Percentiles rank a stretch among this genome's conserved stretches.
Evolutionary conservation across 2,888 invertebrate species (phyloP).

Genomic region (Osmoderma eremita): DNA sequence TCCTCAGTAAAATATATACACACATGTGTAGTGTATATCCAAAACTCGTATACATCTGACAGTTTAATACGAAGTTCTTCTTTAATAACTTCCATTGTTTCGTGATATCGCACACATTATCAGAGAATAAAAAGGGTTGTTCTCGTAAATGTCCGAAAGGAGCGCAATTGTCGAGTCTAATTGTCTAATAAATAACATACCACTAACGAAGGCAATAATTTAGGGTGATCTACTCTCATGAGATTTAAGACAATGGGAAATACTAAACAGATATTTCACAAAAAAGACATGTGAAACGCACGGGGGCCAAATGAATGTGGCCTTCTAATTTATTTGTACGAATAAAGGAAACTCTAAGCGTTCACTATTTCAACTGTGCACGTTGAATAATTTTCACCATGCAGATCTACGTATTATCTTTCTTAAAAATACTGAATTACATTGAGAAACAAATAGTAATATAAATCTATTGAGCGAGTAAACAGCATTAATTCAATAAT

Average conservation of each 20-base stretch:
- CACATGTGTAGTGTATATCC: not conserved
- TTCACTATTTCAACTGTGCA: no score
- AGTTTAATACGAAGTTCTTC: not conserved
- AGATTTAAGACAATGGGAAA: slow-evolving; percentile 37
- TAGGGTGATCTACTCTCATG: slow-evolving; percentile 36
- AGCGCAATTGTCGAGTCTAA: slow-evolving; percentile 23
- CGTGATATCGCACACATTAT: slow-evolving; percentile 17
- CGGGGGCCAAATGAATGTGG: slow-evolving; percentile 19
- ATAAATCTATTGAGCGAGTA: no score
- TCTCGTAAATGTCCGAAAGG: slow-evolving; percentile 26
- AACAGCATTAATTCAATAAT: no score
- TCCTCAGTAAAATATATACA: not conserved
- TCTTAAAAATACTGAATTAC: no score
- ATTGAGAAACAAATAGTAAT: no score
- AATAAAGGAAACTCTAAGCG: slow-evolving; percentile 18
- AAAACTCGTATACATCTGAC: not conserved
- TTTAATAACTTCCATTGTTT: not conserved
- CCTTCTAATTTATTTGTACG: slow-evolving; percentile 29
- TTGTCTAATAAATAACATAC: slow-evolving; percentile 37
- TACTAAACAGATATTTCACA: slow-evolving; percentile 38
- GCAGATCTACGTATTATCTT: not conserved
- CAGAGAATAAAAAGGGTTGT: slow-evolving; percentile 1
- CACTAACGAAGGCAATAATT: slow-evolving; percentile 36
- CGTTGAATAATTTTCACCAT: not conserved
- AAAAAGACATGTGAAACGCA: slow-evolving; percentile 27